Conservation (phyloP, 2,888 invertebrate species). For the Heliothis peltigera region DNA sequence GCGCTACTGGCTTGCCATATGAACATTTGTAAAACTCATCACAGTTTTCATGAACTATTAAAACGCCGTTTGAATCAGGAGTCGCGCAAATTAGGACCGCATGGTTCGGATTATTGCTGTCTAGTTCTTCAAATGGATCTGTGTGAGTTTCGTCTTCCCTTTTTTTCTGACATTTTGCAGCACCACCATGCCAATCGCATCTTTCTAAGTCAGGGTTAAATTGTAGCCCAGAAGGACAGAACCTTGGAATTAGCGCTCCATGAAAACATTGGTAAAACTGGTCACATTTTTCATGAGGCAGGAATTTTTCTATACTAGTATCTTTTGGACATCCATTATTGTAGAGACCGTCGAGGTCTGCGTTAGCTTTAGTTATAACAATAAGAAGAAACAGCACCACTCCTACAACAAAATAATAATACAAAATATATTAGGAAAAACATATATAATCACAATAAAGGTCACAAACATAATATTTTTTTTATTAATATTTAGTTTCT, state of each 20-base stretch:
- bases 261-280: constrained; percentile 63
- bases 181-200: constrained; percentile 61
- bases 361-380: constrained; percentile 22
- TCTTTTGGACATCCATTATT: constrained; percentile 49
- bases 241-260: constrained; percentile 44
- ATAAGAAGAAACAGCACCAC: constrained; percentile 38
- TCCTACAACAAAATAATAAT: constrained; percentile 50
- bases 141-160: not conserved
- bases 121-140: constrained; percentile 17
- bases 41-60: constrained; percentile 70
- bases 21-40: constrained; percentile 69
- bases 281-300: constrained; percentile 63
- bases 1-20: constrained; percentile 59
- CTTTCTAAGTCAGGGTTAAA: constrained; percentile 39
- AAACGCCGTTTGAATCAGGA: constrained; percentile 58
- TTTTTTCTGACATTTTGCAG: constrained; percentile 46
- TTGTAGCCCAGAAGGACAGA: constrained; percentile 33
- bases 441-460: too few relatives aligned
- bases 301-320: constrained; percentile 11
- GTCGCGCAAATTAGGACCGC: constrained; percentile 64
- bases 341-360: constrained; percentile 5
- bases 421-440: too few relatives aligned
- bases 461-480: too few relatives aligned
- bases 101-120: constrained; percentile 61
- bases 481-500: not conserved